A percentile compares a stretch with the other conserved stretches of the same genome.
Evolutionary conservation across 2,888 invertebrate species (phyloP).

Genomic region (Cheilosia urbana): DNA sequence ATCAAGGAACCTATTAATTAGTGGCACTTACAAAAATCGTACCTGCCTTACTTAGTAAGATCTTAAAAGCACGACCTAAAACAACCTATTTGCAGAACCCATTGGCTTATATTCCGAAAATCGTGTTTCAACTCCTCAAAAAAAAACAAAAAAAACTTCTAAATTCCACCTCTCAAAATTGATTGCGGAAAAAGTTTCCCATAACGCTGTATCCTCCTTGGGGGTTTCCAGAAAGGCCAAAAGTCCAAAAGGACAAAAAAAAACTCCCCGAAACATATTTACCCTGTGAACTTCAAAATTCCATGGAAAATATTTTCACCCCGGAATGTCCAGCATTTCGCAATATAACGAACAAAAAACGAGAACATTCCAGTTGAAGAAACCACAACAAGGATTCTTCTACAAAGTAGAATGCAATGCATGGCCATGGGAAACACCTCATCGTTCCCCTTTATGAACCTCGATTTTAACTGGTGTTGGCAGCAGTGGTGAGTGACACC

Average conservation of each 20-base stretch:
- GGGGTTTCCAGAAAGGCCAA: neutral
- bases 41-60: too few species aligned
- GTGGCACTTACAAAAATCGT: too few species aligned
- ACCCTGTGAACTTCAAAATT: constrained; percentile 70
- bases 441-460: constrained; percentile 62
- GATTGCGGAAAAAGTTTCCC: constrained; percentile 37
- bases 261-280: constrained; percentile 52
- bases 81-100: too few species aligned
- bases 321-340: constrained; percentile 71
- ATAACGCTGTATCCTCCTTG: constrained; percentile 34
- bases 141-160: too few species aligned
- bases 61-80: too few species aligned
- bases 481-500: constrained; percentile 70
- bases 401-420: constrained; percentile 66
- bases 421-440: constrained; percentile 71
- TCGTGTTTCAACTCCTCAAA: neutral
- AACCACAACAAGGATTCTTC: constrained; percentile 70
- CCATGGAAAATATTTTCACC: constrained; percentile 72
- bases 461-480: constrained; percentile 67
- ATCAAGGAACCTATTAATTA: too few species aligned
- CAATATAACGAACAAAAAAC: constrained; percentile 55
- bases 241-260: neutral
- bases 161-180: constrained; percentile 24
- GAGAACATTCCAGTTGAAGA: constrained; percentile 72
- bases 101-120: neutral